Conservation (phyloP, 37 sponge, comb jelly and placozoan genomes). For the Agelas oroides region DNA sequence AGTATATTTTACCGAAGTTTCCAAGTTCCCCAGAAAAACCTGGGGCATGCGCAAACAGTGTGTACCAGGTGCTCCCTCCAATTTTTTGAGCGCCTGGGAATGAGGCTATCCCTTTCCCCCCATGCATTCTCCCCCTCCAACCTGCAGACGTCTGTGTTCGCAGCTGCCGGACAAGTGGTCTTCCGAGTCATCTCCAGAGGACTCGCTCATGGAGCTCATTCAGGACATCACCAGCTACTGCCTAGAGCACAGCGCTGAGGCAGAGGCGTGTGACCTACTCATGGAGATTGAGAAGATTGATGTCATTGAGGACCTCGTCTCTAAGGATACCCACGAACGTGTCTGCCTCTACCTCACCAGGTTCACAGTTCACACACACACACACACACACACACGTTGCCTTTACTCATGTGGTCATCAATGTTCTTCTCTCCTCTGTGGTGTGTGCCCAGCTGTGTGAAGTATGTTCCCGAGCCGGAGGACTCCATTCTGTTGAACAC, state of each 20-base stretch:
- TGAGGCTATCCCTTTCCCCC: too few species aligned
- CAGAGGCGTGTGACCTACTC: conserved; percentile 96
- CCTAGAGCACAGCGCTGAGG: conserved; percentile 90
- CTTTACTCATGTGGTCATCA: too few species aligned
- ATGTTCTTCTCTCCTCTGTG: too few species aligned
- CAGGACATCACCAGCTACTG: conserved; percentile 79
- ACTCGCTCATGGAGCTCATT: conserved; percentile 49
- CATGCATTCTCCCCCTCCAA: background rate
- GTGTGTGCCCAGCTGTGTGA: conserved; percentile 81
- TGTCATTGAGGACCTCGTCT: conserved; percentile 58
- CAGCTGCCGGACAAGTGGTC: conserved; percentile 72
- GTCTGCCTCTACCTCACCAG: conserved; percentile 97
- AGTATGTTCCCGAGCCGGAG: conserved; percentile 97
- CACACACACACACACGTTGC: too few species aligned
- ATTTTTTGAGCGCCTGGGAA: too few species aligned
- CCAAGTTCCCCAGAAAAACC: too few species aligned
- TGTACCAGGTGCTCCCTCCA: too few species aligned
- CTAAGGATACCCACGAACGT: conserved; percentile 68
- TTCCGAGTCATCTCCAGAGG: conserved; percentile 3
- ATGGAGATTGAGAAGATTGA: conserved; percentile 94
- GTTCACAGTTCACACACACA: conserved; percentile 54
- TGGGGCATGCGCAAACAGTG: too few species aligned
- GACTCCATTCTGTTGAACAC: conserved; percentile 84
- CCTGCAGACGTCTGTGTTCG: conserved; percentile 66
- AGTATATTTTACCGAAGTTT: too few species aligned